Evolutionary conservation across 2,797 vertebrate genomes (phyloP).

Genomic region (Falco columbarius): DNA sequence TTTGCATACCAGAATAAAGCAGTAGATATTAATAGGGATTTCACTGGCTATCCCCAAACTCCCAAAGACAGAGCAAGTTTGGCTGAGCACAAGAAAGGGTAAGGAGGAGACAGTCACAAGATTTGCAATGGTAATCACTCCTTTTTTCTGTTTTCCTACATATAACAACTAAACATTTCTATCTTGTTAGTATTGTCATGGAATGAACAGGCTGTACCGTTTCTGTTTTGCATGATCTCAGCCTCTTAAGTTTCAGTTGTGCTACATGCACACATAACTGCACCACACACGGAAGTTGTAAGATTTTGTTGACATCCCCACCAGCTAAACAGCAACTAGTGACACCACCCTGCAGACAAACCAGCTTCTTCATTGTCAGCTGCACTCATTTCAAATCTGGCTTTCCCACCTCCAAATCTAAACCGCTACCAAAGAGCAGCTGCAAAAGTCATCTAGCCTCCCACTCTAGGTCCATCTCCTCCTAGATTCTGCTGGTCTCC

Average conservation of each 20-base stretch:
- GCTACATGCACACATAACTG: neutral
- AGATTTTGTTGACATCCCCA: neutral
- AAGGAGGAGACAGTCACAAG: neutral
- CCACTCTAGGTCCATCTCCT: neutral
- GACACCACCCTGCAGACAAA: neutral
- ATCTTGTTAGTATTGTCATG: neutral
- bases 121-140: neutral
- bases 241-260: neutral
- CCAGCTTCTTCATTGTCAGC: neutral
- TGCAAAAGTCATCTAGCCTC: constrained; percentile 31
- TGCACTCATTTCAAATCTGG: neutral
- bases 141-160: neutral
- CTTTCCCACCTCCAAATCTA: neutral
- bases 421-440: neutral
- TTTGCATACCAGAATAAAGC: neutral
- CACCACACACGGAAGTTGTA: neutral
- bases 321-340: neutral
- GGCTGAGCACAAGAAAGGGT: neutral
- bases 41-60: neutral
- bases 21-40: neutral
- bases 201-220: neutral
- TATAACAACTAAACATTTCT: neutral
- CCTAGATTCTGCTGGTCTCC: neutral
- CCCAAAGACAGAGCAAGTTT: neutral
- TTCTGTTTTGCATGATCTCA: neutral